Evolutionary conservation across 2,113 vertebrate species (phyloP), one percentile per base, ranked within the genome.

Genomic region (Siphamia tubifer): DNA sequence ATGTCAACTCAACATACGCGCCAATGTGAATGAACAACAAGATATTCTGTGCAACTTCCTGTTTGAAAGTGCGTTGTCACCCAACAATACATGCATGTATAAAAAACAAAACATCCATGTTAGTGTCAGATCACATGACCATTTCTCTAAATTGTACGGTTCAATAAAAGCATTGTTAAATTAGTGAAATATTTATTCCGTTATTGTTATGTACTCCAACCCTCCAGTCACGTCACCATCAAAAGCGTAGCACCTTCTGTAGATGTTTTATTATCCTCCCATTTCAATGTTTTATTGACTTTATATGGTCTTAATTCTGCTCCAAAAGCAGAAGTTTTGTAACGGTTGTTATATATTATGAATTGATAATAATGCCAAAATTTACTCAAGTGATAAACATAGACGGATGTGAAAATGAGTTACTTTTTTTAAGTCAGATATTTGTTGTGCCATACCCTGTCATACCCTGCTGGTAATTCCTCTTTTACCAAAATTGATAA

Each of bases 321-420:
- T 83, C 86, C 57, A 62, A 66, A 47, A 54, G 68, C 81, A 74
- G 57, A 54, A 28, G 3, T 60, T 86, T 85, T 85, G 79, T 56
- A 83, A 84, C 42, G 58, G 24, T 34, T 72, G 40, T 66, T 80
- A 17, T 66, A 34, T 82, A 74, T 77, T 76, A 19, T 12, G 70
- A 68, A 52, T 39, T 27, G 1, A 64, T 7, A 25, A 69, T 21
- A 67, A 55, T 75, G 72, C 57, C 72, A 81, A 76, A 75, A 54
- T 49, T 34, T 23, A 35, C 28, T 43, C 11, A 19, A 52, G 12
- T 76, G 67, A 44, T n/a, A 76, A 60, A 68, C 38, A 56, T 6
- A 34, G 27, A 61, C 13, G 58, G 55, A 55, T 58, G 55, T 38
- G 56, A 62, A 28, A 30, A 16, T 12, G 16, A 56, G 8, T 23